A percentile compares a stretch with the other conserved stretches of the same genome.
phyloP scores from a whole-genome alignment of 2,797 vertebrate species.

The Chloroceryle amazona region DNA sequence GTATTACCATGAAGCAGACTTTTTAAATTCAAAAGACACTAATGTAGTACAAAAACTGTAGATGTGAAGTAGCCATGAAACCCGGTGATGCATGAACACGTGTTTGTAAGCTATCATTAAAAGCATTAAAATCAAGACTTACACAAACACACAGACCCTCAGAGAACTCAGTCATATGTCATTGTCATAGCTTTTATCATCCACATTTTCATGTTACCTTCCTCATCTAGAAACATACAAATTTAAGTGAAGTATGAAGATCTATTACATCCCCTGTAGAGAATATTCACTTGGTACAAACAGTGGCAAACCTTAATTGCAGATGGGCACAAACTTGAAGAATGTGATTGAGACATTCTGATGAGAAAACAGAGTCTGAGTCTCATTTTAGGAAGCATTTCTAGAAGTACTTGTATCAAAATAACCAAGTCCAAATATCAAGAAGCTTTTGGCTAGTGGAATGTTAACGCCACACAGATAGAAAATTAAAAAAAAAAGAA shows the following conservation, averaged over 20 bases:
- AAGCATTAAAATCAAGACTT: not conserved
- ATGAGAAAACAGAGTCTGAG: not conserved
- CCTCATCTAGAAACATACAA: not conserved
- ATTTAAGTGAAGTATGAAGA: not conserved
- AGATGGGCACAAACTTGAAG: not conserved
- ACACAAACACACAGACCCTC: not conserved
- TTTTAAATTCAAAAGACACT: not conserved
- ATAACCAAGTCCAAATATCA: not conserved
- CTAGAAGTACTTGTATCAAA: not conserved
- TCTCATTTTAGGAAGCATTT: not conserved
- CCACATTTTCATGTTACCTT: not conserved
- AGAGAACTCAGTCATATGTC: not conserved
- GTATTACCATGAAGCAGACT: not conserved
- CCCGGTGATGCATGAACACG: accelerated
- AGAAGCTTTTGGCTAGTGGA: not conserved
- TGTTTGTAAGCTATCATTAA: not conserved
- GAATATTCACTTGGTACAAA: not conserved
- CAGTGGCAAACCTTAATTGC: not conserved
- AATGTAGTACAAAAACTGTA: not conserved
- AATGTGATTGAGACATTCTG: not conserved
- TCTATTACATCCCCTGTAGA: not conserved
- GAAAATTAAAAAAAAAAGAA: not conserved
- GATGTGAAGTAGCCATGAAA: not conserved
- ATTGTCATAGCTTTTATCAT: not conserved
- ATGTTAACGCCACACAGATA: not conserved